Evolutionary conservation across 64 coral and sea anemone species (phyloP).

Genomic region (Actinia equina): DNA sequence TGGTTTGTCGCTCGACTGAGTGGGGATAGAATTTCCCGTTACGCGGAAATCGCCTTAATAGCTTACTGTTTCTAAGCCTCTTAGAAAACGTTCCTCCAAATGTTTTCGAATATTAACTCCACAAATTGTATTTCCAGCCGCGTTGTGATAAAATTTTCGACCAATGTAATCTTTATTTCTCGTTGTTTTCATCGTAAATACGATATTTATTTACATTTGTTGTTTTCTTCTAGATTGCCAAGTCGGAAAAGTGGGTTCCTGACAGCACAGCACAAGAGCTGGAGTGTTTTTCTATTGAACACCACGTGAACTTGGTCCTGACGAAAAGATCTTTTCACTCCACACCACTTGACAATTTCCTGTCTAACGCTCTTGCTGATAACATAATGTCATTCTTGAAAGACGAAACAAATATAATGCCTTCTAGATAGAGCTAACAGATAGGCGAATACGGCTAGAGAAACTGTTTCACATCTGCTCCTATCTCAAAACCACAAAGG

Average conservation of each 20-base stretch:
- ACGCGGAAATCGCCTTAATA: constrained; percentile 7
- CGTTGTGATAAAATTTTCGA: not conserved
- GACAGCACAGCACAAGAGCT: not conserved
- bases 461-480: constrained; percentile 15
- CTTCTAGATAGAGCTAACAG: constrained; percentile 12
- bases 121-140: constrained; percentile 9
- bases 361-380: constrained; percentile 15
- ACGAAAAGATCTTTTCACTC: constrained; percentile 13
- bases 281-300: not conserved
- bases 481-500: constrained; percentile 13
- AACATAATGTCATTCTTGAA: not conserved
- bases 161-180: not conserved
- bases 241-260: not conserved
- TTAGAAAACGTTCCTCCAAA: not conserved
- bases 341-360: constrained; percentile 15
- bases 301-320: not conserved
- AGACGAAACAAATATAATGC: constrained; percentile 8
- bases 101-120: constrained; percentile 1
- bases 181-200: not conserved
- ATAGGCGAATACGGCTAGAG: constrained; percentile 12
- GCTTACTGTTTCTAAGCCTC: constrained; percentile 5
- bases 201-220: not conserved
- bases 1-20: not conserved
- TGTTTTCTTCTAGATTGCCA: not conserved
- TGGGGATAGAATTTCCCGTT: not conserved